Base-by-base conservation (phyloP, 2,888 invertebrate species). In the Clusia tigrina region DNA sequence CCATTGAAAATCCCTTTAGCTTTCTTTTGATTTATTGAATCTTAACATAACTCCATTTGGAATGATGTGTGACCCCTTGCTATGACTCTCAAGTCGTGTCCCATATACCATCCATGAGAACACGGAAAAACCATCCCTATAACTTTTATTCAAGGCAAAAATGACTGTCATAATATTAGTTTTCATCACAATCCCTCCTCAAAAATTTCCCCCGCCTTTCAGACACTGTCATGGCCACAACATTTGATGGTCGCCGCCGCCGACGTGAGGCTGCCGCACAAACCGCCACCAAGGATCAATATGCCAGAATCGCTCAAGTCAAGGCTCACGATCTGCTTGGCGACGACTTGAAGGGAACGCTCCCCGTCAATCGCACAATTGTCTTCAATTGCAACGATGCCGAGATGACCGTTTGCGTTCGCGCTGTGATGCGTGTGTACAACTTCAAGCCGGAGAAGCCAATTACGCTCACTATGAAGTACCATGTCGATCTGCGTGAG, bases 331-430 rank as follows among this genome's bases (percentile, higher is more conserved):
- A 76, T 3, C 63, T 81, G 51, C 72, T 81, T 2, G 76, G 74
- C 59, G 82, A 81, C 1, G 82, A 83, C 42, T 70, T 82, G 2
- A 78, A 79, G 59, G 81, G 78, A 2, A 73, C 71, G 15, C 54
- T 83, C 37, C 83, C 84, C 0, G 75, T 80, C 2, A 84, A 84
- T 68, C 78, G 84, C n/a, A 83, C 84, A 5, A 82, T 84, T 55
- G 80, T 82, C 2, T 84, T 84, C 64, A 82, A 83, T 65, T 84
- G 84, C 58, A 71, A 77, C 25, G 78, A 83, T 70, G 75, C 79
- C 2, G 73, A 76, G 32, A 80, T 77, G 66, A 80, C 78, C 20
- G 65, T 76, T 1, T 84, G 84, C 54, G 69, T 81, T 2, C 77
- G 83, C 52, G 83, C 82, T 32, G 75, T 78, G 22, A 72, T 83